Evolutionary conservation across 2,113 vertebrate genomes (phyloP).

Genomic region (Forbesichthys papilliferus): DNA sequence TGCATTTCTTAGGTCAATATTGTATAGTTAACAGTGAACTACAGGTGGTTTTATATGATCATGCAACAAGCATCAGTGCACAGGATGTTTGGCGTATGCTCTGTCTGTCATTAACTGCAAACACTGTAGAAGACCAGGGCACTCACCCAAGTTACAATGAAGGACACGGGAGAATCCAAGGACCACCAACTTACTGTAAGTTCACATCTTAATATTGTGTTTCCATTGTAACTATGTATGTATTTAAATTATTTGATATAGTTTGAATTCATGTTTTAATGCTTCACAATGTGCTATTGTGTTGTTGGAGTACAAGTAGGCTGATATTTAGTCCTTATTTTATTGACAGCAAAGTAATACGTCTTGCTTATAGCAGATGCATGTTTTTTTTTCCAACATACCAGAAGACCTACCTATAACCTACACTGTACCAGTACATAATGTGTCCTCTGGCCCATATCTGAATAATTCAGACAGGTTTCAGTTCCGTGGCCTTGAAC

Average conservation of each 20-base stretch:
- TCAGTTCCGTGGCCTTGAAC: conserved; percentile 52
- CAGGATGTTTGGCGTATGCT: conserved; percentile 35
- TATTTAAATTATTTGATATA: not conserved
- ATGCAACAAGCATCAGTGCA: conserved; percentile 31
- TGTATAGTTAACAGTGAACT: not conserved
- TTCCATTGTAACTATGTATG: not conserved
- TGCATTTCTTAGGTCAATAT: not conserved
- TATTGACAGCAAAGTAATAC: too few species aligned
- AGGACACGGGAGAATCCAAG: conserved; percentile 77
- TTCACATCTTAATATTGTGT: not conserved
- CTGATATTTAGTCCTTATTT: too few species aligned
- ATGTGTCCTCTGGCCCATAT: conserved; percentile 36
- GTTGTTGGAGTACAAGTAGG: too few species aligned
- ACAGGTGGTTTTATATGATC: conserved; percentile 18
- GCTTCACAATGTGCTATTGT: too few species aligned
- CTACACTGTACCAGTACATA: conserved; percentile 1
- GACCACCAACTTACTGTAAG: conserved; percentile 82
- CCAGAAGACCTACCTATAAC: not conserved
- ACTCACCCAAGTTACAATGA: conserved; percentile 58
- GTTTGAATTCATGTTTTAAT: not conserved
- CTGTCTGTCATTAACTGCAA: conserved; percentile 25
- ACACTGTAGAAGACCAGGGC: conserved; percentile 1
- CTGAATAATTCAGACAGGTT: conserved; percentile 73
- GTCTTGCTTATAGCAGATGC: not conserved
- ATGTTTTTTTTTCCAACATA: not conserved